Evolutionary conservation across 2,797 vertebrate genomes (phyloP), one percentile per base, ranked within the genome.

Genomic region (Eidolon dupreanum): DNA sequence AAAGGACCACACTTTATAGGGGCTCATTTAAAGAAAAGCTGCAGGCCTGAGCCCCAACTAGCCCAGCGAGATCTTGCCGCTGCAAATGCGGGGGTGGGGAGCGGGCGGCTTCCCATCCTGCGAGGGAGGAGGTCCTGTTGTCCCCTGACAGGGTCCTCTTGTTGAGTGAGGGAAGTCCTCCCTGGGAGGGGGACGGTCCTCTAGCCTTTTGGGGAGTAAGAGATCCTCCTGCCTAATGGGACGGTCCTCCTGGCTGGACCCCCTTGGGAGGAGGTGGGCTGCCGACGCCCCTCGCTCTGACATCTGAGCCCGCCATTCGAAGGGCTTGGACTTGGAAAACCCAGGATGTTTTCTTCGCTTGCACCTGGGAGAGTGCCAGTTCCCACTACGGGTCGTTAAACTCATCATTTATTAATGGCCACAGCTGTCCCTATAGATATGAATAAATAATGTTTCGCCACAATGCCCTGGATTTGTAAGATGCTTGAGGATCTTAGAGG

Each of bases 321-420:
- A 38, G 55, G 16, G n/a, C 49, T 63, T 22, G 33, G 78, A 24
- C 77, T 92, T 59, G 20, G 87, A 92, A 75, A 88, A 59, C 22
- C 73, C 74, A 11, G 26, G 36, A 31, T 38, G 22, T 57, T 83
- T 85, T 70, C 91, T 83, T 87, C 36, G n/a, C 12, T 0, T 24
- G 78, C 12, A 19, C 66, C 33, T 70, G 33, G 28, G 94, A 88
- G 71, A 33, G 88, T 71, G 36, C 31, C 53, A 12, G 36, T 33
- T 81, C 92, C 79, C 85, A 22, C 65, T 22, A 33, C 43, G 77
- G 78, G 51, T 61, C 6, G 0, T 96, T 86, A 49, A 55, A 63
- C n/a, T 65, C 84, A 77, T 97, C 51, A 82, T 87, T 96, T 95
- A 94, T 93, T 77, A 74, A 85, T 93, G 94, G 74, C 24, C 66